Base-by-base conservation (phyloP, 2,888 invertebrate genomes). In the Cataglyphis livida region DNA sequence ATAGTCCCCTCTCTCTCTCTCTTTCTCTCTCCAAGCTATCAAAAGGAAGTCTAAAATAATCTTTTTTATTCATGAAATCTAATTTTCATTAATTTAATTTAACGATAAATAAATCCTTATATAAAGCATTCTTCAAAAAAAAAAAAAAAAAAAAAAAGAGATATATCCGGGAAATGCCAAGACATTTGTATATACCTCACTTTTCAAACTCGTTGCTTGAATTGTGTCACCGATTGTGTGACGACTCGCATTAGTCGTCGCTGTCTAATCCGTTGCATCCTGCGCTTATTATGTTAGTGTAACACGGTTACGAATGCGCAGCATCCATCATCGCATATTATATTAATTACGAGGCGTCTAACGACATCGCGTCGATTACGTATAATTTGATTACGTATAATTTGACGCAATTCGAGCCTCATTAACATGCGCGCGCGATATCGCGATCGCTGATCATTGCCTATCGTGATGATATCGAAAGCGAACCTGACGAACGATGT, bases 311-410 rank as follows among this genome's bases (percentile, higher is more conserved):
- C 68, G 21, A 66, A 66, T 76, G 44, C 54, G 66, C 59, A 32
- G 15, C 59, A 35, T 71, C 70, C 78, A 61, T 78, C 78, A 48
- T 21, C 35, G 25, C 44, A 25, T 71, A 71, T 79, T 79, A 71
- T 79, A 79, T 79, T 79, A 79, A 79, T 79, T 79, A 35, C 78
- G 48, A 71, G 78, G 12, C 59, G 48, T 78, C 59, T 44, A 78
- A 78, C 71, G 44, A 68, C 32, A 44, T 68, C 76, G 41, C 25
- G 44, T 59, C 70, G 78, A 78, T 70, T 78, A 48, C 78, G 21
- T 35, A 35, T 70, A 71, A 79, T 79, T 71, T 44, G 35, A 78
- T 70, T 78, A 48, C 78, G 21, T 35, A 35, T 70, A 71, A 79
- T 79, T 71, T 44, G 35, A 78, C 25, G 41, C 57, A 10, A 78